phyloP scores from a whole-genome alignment of 2,113 vertebrate genomes.

The Daphoenositta chrysoptera region DNA sequence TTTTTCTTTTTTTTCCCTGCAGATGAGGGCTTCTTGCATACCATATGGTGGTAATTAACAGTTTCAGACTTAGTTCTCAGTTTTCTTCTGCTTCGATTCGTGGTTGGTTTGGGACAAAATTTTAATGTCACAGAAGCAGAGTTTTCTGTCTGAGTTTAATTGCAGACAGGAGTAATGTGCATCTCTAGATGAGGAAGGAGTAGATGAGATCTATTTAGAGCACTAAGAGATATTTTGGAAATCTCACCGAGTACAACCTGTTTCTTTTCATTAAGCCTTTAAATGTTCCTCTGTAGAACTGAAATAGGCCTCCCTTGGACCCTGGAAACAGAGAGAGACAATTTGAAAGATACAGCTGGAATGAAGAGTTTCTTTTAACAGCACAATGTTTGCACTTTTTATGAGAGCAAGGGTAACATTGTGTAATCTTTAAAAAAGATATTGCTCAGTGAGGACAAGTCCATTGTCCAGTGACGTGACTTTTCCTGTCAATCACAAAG shows the following conservation, averaged over 20 bases:
- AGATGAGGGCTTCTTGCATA: neutral
- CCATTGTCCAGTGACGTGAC: conserved; percentile 56
- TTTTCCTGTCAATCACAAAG: conserved; percentile 69
- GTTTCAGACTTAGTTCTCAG: conserved; percentile 32
- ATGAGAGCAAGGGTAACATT: conserved; percentile 46
- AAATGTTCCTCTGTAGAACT: neutral
- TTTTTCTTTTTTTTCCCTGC: neutral
- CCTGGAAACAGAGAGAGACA: neutral
- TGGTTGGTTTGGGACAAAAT: conserved; percentile 5
- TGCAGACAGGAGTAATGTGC: neutral
- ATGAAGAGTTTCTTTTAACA: conserved; percentile 4
- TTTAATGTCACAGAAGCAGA: conserved; percentile 13
- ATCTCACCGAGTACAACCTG: neutral
- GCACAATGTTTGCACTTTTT: conserved; percentile 33
- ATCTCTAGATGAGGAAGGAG: neutral
- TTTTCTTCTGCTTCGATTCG: conserved; percentile 24
- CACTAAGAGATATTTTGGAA: neutral
- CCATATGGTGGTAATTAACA: conserved; percentile 57
- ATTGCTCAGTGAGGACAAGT: conserved; percentile 46
- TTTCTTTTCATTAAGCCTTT: conserved; percentile 3
- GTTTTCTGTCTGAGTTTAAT: conserved; percentile 30
- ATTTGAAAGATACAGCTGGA: conserved; percentile 23
- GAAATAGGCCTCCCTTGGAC: neutral
- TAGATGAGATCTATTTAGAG: neutral
- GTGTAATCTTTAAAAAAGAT: conserved; percentile 41